Evolutionary conservation across 2,888 invertebrate genomes (phyloP).

Genomic region (Cetonia aurata): DNA sequence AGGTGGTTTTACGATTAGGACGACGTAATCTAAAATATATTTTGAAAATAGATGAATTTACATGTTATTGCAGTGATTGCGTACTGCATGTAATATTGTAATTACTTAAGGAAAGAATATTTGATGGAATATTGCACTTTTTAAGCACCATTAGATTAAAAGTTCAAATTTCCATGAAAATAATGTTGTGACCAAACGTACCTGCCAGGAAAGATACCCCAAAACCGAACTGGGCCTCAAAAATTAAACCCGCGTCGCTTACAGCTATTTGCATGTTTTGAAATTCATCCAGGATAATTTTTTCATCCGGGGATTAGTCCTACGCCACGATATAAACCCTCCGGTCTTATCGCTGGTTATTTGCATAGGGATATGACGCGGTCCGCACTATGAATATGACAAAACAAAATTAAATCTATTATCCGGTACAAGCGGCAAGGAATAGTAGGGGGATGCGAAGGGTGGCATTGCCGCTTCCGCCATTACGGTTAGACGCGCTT

Average conservation of each 20-base stretch:
- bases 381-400: conserved; percentile 14
- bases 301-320: conserved; percentile 18
- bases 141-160: too few species aligned
- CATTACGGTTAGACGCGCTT: not conserved
- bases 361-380: conserved; percentile 9
- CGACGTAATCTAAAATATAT: too few species aligned
- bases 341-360: conserved; percentile 23
- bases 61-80: too few species aligned
- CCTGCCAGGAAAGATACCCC: not conserved
- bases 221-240: conserved; percentile 21
- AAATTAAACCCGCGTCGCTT: conserved; percentile 13
- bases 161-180: too few species aligned
- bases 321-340: conserved; percentile 16
- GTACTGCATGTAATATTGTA: too few species aligned
- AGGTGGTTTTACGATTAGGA: too few species aligned
- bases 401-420: conserved; percentile 26
- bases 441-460: not conserved
- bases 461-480: not conserved
- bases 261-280: conserved; percentile 27
- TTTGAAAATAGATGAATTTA: too few species aligned
- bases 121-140: too few species aligned
- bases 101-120: too few species aligned
- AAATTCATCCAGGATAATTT: conserved; percentile 28
- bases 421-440: conserved; percentile 9
- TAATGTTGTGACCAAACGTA: not conserved